Evolutionary conservation across 1,140 invertebrate species (phyloP).

Genomic region (Hylaeus volcanicus): DNA sequence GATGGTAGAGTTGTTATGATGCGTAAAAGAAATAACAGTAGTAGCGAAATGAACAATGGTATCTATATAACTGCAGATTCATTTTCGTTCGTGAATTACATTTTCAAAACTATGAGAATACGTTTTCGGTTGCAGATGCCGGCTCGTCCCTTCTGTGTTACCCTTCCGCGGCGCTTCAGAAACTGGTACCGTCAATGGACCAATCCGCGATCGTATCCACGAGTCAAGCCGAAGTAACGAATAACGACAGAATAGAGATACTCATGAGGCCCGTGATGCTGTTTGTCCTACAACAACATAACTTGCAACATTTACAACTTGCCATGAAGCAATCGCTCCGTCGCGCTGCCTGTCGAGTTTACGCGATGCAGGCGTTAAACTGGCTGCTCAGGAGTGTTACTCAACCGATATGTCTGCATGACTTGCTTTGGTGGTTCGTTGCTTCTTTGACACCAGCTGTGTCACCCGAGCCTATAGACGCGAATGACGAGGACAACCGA

Average conservation of each 20-base stretch:
- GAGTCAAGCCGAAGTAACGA: conserved; percentile 73
- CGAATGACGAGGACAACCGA: conserved; percentile 80
- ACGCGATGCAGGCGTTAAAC: conserved; percentile 95
- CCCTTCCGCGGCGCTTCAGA: conserved; percentile 89
- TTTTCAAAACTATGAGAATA: neutral
- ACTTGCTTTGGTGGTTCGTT: conserved; percentile 97
- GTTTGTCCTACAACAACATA: conserved; percentile 92
- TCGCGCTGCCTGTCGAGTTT: conserved; percentile 92
- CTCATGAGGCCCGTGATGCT: conserved; percentile 88
- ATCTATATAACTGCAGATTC: neutral
- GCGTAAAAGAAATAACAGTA: conserved; percentile 87
- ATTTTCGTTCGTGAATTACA: neutral
- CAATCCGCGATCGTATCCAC: conserved; percentile 80
- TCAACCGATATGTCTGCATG: conserved; percentile 94
- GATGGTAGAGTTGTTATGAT: conserved; percentile 84
- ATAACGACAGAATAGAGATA: conserved; percentile 79
- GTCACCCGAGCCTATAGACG: conserved; percentile 71
- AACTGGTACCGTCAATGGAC: conserved; percentile 84
- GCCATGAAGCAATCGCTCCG: conserved; percentile 92
- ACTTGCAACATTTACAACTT: conserved; percentile 88
- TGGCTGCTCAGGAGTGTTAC: conserved; percentile 96
- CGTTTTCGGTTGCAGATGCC: conserved; percentile 74
- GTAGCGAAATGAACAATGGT: conserved; percentile 82
- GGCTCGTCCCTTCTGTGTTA: conserved; percentile 91
- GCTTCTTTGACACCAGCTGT: conserved; percentile 83